phyloP scores from a whole-genome alignment of 2,113 vertebrate species.

The Semnornis frantzii region DNA sequence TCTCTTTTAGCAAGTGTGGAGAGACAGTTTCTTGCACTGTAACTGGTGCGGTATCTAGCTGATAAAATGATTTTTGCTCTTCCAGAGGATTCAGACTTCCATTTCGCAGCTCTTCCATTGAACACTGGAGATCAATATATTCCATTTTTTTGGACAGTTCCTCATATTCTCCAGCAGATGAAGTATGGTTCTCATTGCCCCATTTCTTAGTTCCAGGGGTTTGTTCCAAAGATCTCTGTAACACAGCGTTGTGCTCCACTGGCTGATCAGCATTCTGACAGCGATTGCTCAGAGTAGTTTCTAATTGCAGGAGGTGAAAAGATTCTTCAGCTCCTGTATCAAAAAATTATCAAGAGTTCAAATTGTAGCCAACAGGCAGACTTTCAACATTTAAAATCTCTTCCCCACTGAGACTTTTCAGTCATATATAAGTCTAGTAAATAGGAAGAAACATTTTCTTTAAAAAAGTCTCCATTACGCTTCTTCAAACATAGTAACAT shows the following conservation, averaged over 20 bases:
- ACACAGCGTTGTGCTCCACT: not conserved
- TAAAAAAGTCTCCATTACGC: not conserved
- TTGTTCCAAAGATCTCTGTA: constrained; percentile 15
- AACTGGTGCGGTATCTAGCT: constrained; percentile 42
- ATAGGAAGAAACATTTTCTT: not conserved
- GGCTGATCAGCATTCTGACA: constrained; percentile 51
- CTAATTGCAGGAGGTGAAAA: constrained; percentile 76
- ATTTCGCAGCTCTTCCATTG: constrained; percentile 39
- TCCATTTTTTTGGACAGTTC: constrained; percentile 10
- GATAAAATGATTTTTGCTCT: constrained; percentile 54
- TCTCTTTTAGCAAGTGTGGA: not conserved
- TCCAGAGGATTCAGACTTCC: constrained; percentile 3
- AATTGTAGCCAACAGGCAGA: not conserved
- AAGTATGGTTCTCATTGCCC: not conserved
- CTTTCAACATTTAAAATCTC: not conserved
- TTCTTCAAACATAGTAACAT: not conserved
- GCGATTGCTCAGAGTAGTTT: constrained; percentile 70
- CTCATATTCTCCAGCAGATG: not conserved
- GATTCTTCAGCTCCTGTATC: constrained; percentile 71
- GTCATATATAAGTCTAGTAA: not conserved
- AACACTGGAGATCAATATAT: constrained; percentile 8
- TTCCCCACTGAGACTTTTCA: not conserved
- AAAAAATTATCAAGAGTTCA: not conserved
- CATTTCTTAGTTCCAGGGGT: not conserved
- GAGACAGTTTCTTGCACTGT: constrained; percentile 11